Percentiles rank a stretch among this genome's conserved stretches.
These are phyloP conservation scores for Hirtodrosophila alboralis DNA, from an alignment of 2,888 invertebrate species.

Conservation along the genomic window DNA sequence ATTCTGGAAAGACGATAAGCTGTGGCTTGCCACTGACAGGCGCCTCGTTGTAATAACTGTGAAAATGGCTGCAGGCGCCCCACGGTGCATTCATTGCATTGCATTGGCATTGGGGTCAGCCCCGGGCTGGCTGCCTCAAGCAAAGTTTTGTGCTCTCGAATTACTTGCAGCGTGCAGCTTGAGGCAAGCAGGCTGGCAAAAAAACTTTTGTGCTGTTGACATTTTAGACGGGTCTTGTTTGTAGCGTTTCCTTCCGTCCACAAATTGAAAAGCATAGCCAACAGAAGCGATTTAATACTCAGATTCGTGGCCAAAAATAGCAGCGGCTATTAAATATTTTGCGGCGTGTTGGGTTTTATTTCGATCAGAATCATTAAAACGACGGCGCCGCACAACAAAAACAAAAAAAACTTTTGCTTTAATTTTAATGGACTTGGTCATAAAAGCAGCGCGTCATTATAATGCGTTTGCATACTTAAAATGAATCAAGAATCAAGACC, in stretches of 20 bases:
- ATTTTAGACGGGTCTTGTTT: constrained; percentile 41
- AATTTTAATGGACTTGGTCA: constrained; percentile 75
- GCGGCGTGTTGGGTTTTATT: constrained; percentile 47
- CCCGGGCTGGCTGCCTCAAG: constrained; percentile 4
- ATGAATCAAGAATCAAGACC: constrained; percentile 63
- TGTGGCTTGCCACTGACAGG: constrained; percentile 45
- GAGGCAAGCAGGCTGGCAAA: neutral
- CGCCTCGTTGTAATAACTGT: constrained; percentile 18
- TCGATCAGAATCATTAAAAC: constrained; percentile 66
- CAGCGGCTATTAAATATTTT: constrained; percentile 38
- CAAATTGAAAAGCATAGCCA: constrained; percentile 64
- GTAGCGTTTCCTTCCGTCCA: constrained; percentile 59
- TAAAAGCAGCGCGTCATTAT: constrained; percentile 71
- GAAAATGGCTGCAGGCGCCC: constrained; percentile 28
- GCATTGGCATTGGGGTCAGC: constrained; percentile 42
- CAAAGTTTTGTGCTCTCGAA: constrained; percentile 39
- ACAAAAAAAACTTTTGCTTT: constrained; percentile 73
- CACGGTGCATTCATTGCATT: constrained; percentile 40
- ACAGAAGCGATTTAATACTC: constrained; percentile 24
- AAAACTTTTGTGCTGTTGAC: constrained; percentile 49
- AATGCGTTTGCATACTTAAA: constrained; percentile 79
- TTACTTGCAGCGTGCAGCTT: constrained; percentile 6
- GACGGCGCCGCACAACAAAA: constrained; percentile 38
- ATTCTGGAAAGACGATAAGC: constrained; percentile 34
- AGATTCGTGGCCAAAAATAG: constrained; percentile 34